phyloP scores from a whole-genome alignment of 2,113 vertebrate species.

The Collichthys lucidus region DNA sequence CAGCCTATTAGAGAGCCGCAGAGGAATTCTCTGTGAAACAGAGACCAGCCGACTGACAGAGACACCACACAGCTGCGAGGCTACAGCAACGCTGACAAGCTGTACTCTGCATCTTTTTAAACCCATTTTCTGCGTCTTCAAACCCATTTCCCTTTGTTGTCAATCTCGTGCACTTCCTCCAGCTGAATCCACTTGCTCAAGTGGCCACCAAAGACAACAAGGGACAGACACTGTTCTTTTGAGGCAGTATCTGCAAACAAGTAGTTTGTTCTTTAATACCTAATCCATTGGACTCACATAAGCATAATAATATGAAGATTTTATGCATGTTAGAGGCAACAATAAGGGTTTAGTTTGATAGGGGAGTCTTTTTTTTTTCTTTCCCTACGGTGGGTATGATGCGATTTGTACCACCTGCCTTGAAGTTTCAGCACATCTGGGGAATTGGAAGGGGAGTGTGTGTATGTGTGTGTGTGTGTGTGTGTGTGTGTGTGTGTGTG shows the following conservation, averaged over 20 bases:
- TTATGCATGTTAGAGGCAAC: conserved; percentile 9
- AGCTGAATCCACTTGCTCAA: conserved; percentile 16
- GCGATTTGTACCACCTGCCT: conserved; percentile 35
- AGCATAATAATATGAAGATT: conserved; percentile 6
- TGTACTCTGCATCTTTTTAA: conserved; percentile 17
- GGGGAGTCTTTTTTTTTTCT: background rate
- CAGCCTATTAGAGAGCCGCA: conserved; percentile 73
- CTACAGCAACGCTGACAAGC: conserved; percentile 49
- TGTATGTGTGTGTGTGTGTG: conserved; percentile 44
- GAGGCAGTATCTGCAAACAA: conserved; percentile 19
- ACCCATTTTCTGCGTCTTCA: conserved; percentile 24
- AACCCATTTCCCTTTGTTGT: conserved; percentile 25
- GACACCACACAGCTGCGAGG: conserved; percentile 77
- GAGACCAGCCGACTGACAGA: conserved; percentile 74
- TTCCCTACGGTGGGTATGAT: conserved; percentile 4
- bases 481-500: conserved; percentile 43
- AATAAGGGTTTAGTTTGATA: conserved; percentile 1
- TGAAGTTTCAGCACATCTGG: conserved; percentile 58
- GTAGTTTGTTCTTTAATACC: conserved; percentile 2
- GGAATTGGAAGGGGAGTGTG: conserved; percentile 5
- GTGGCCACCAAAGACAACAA: conserved; percentile 23
- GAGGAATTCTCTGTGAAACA: conserved; percentile 79
- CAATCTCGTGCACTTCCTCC: conserved; percentile 21
- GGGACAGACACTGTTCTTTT: background rate
- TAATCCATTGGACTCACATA: conserved; percentile 18